Evolutionary conservation across 2,888 invertebrate genomes (phyloP).

Genomic region (Allophyes oxyacanthae): DNA sequence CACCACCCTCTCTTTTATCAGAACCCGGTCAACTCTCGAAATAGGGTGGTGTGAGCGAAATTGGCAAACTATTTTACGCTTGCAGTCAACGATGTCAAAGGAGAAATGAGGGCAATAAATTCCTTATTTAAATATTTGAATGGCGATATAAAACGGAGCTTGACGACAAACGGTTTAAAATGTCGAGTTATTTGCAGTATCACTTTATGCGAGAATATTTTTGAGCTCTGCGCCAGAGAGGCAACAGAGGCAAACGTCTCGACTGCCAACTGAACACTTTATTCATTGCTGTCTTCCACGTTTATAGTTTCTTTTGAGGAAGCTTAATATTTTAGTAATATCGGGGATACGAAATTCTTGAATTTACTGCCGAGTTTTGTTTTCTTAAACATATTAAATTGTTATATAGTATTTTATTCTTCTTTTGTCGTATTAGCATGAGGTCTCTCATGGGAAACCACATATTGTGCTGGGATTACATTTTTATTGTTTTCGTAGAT

Average conservation of each 20-base stretch:
- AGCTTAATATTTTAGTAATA: slow-evolving; percentile 1
- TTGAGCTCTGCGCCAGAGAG: not conserved
- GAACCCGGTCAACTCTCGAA: no score
- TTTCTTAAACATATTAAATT: no score
- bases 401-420: no score
- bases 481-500: no score
- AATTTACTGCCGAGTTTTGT: not conserved
- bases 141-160: not conserved
- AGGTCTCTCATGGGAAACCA: no score
- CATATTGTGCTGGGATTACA: no score
- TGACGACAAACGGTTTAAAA: not conserved
- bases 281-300: not conserved
- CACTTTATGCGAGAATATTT: not conserved
- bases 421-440: no score
- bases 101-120: not conserved
- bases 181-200: not conserved
- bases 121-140: no score
- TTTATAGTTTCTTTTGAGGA: slow-evolving; percentile 3
- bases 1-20: not conserved
- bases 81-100: not conserved
- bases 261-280: slow-evolving; percentile 1
- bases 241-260: not conserved
- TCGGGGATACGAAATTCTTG: not conserved
- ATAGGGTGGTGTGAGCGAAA: not conserved
- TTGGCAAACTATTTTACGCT: not conserved